phyloP scores from a whole-genome alignment of 2,888 invertebrate genomes.

The Euzophera pinguis region DNA sequence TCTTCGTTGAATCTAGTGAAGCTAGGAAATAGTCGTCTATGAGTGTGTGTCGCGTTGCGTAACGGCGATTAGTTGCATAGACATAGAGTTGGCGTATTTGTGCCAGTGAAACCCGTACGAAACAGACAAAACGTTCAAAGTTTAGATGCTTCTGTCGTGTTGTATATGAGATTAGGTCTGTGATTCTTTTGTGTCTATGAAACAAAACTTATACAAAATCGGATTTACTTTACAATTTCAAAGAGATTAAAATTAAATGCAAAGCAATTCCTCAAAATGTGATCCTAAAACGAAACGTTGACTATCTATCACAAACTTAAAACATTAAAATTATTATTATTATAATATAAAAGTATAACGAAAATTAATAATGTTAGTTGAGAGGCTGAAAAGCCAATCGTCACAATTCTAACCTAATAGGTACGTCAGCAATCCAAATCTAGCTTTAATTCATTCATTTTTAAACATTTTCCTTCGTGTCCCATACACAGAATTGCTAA shows the following conservation, averaged over 20 bases:
- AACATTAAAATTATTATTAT: conserved; percentile 13
- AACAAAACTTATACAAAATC: neutral
- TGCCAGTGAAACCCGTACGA: too few species aligned
- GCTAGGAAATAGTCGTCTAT: too few species aligned
- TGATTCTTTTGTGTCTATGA: too few species aligned
- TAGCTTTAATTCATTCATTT: conserved; percentile 16
- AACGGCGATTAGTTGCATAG: too few species aligned
- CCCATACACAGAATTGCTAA: neutral
- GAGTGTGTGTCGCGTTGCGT: too few species aligned
- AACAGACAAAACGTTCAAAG: too few species aligned
- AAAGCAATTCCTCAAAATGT: conserved; percentile 13
- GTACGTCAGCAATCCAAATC: conserved; percentile 28
- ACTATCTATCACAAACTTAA: conserved; percentile 22
- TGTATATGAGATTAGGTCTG: too few species aligned
- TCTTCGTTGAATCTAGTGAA: too few species aligned
- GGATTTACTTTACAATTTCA: neutral
- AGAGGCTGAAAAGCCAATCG: conserved; percentile 3
- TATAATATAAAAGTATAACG: conserved; percentile 8
- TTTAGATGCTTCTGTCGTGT: too few species aligned
- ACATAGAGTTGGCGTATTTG: too few species aligned
- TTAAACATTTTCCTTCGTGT: conserved; percentile 11
- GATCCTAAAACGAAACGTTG: conserved; percentile 17
- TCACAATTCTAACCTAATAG: conserved; percentile 35
- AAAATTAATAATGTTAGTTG: conserved; percentile 11
- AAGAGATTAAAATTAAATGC: conserved; percentile 17